Evolutionary conservation across 1,140 invertebrate species (phyloP).

Genomic region (Caerostris extrusa): DNA sequence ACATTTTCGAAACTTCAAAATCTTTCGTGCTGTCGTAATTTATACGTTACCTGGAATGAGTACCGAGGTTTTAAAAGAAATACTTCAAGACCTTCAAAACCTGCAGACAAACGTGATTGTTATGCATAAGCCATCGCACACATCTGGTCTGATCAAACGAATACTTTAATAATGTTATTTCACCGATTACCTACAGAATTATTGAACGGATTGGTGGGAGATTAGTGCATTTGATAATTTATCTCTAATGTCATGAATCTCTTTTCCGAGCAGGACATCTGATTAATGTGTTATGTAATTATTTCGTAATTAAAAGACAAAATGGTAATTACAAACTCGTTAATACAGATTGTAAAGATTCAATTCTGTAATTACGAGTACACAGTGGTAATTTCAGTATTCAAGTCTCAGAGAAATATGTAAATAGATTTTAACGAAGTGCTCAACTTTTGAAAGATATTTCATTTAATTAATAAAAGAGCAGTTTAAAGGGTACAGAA

Average conservation of each 20-base stretch:
- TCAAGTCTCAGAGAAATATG: not conserved
- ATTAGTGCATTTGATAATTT: not conserved
- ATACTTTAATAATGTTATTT: not conserved
- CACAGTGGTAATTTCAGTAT: not conserved
- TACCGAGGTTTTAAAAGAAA: not conserved
- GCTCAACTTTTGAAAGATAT: not conserved
- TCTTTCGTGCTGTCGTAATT: not conserved
- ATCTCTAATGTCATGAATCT: not conserved
- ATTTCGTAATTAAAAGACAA: not conserved
- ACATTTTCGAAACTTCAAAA: not conserved
- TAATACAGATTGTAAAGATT: not conserved
- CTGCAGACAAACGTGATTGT: not conserved
- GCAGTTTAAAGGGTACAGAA: not conserved
- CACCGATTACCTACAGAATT: not conserved
- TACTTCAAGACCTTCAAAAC: not conserved
- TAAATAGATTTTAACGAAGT: not conserved
- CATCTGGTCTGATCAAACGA: not conserved
- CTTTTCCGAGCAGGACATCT: not conserved
- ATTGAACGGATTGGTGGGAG: not conserved
- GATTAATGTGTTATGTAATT: slow-evolving; percentile 3
- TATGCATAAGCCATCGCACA: not conserved
- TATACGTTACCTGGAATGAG: not conserved
- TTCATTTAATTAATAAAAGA: not conserved
- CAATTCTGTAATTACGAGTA: not conserved
- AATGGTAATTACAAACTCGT: not conserved